phyloP scores from a whole-genome alignment of 2,888 invertebrate genomes.

The Amphipyra tragopoginis region DNA sequence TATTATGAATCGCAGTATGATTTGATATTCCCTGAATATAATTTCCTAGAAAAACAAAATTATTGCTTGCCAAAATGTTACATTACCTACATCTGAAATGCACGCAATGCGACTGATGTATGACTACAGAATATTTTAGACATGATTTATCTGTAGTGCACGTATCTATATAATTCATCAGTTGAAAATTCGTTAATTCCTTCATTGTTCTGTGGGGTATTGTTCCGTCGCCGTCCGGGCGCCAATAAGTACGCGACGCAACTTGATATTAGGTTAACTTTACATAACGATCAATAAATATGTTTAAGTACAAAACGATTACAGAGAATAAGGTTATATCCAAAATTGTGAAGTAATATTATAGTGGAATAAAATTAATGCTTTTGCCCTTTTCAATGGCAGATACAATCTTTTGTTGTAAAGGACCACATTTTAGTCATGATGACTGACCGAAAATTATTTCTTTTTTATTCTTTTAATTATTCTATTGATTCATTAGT shows the following conservation, averaged over 20 bases:
- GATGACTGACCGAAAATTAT: not conserved
- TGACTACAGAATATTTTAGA: constrained; percentile 8
- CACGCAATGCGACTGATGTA: not conserved
- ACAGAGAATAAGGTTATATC: constrained; percentile 33
- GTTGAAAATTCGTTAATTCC: constrained; percentile 54
- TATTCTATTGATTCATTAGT: too few species aligned
- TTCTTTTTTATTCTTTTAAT: too few species aligned
- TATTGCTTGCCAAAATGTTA: constrained; percentile 34
- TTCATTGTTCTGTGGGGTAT: constrained; percentile 53
- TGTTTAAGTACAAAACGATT: constrained; percentile 26
- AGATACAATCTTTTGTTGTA: constrained; percentile 30
- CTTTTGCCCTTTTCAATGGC: constrained; percentile 21
- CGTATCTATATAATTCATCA: constrained; percentile 27
- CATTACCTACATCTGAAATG: constrained; percentile 38
- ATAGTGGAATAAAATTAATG: constrained; percentile 8
- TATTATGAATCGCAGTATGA: constrained; percentile 1
- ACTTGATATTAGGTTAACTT: constrained; percentile 57
- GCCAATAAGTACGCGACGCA: constrained; percentile 57
- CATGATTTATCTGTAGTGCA: constrained; percentile 8
- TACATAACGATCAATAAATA: constrained; percentile 51
- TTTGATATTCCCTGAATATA: constrained; percentile 10
- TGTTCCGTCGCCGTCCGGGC: constrained; percentile 53
- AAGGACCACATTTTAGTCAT: not conserved
- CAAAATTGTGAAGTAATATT: constrained; percentile 25
- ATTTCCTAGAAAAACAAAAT: constrained; percentile 22